Base-by-base conservation (phyloP, 2,888 invertebrate genomes). In the Tortricodes alternella region DNA sequence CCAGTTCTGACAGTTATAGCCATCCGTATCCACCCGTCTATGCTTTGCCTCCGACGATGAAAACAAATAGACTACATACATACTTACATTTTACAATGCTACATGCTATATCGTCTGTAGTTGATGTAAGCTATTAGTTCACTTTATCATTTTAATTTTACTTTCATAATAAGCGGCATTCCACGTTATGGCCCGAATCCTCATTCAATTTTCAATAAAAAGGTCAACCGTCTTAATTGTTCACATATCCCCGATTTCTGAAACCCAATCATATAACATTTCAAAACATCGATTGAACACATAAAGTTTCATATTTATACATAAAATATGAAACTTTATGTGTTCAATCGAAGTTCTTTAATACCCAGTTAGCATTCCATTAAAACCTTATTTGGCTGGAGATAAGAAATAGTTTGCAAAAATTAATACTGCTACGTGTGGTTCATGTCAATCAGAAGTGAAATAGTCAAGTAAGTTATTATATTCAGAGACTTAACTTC, bases 361-460 rank as follows among this genome's bases (percentile, higher is more conserved):
- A 27, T 9, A n/a, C n/a, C 43, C 6, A 4, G 16, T 27, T 50
- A 38, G 55, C 37, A 37, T 44, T 19, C 11, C 16, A 35, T 29
- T 37, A 44, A 23, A 9, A 11, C 50, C 50, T 1, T 50, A 44
- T 44, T 38, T 23, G 50, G 49, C 23, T 44, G 29, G 9, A 38
- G 35, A 49, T 50, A 56, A 50, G 49, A 44, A 56, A 56, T 56
- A 56, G 19, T 43, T 56, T 29, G 56, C 44, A 50, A 50, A 35
- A 56, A 50, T 50, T 44, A 50, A 56, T 44, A 50, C 53, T 43
- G 29, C 38, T 18, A 23, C 43, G 37, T 27, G 43, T 50, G 37
- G 55, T 43, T 50, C 56, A 50, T 21, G 55, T 44, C 56, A 56
- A 56, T 56, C 55, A 55, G 27, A 41, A n/a, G n/a, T 7, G 18